These are phyloP conservation scores for Hydrotaea cyrtoneurina DNA, from an alignment of 2,888 invertebrate species.

Conservation along the genomic window DNA sequence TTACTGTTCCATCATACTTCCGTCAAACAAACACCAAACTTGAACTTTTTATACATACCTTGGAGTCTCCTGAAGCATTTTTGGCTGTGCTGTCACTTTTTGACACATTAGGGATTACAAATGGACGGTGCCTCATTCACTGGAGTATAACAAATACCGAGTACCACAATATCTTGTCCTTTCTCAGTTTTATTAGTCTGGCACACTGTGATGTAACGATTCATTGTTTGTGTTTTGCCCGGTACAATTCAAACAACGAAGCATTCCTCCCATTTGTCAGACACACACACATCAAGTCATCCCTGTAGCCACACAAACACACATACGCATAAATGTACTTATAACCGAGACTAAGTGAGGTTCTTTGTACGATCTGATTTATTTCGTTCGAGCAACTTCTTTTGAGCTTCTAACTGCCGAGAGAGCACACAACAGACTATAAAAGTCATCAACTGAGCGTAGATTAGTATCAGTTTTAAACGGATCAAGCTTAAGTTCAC, in stretches of 20 bases:
- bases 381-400: conserved; percentile 42
- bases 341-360: not conserved
- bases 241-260: not conserved
- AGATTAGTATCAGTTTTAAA: conserved; percentile 56
- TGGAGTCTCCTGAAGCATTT: too few relatives aligned
- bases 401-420: not conserved
- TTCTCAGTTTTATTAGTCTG: not conserved
- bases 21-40: too few relatives aligned
- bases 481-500: conserved; percentile 58
- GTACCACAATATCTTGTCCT: not conserved
- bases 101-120: too few relatives aligned
- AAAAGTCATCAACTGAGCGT: conserved; percentile 57
- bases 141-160: not conserved
- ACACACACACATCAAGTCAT: not conserved
- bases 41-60: too few relatives aligned
- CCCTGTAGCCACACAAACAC: not conserved
- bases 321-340: not conserved
- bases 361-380: conserved; percentile 21
- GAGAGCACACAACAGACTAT: conserved; percentile 62
- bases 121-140: too few relatives aligned
- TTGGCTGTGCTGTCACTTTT: too few relatives aligned
- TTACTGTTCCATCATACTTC: too few relatives aligned
- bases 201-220: not conserved
- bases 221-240: not conserved
- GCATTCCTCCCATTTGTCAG: not conserved